Evolutionary conservation across 1,140 invertebrate genomes (phyloP), one percentile per base, ranked within the genome.

Genomic region (Megalonaias nervosa): DNA sequence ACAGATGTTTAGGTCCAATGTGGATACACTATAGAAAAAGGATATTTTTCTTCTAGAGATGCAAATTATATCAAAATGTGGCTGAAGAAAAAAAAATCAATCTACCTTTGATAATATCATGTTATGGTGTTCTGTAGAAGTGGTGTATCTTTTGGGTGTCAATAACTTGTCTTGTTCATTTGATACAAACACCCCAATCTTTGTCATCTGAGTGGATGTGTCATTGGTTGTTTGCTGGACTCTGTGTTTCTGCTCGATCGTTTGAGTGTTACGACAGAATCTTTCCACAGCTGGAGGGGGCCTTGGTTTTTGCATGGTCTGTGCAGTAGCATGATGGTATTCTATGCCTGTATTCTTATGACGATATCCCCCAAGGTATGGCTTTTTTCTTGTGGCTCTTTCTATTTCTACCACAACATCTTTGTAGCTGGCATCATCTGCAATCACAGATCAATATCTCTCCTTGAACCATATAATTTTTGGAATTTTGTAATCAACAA

Each of bases 131-230:
- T 92, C 87, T 70, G 91, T 90, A 55, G 90, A 89, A n/a, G 88
- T 89, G 15, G 84, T 86, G 71, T 92, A 92, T 76, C 86, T 84
- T 21, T 85, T 83, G 60, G 91, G 90, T 31, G 79, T 81, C 9
- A 91, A n/a, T 16, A 91, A 68, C 72, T 88, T 90, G 77, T 91
- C 90, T 16, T 84, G 67, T 55, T 85, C 80, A 65, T 87, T 89
- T 17, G 87, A 87, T 0, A 92, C 82, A 78, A 84, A 91, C 1
- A 90, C 85, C 1, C 90, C 90, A 59, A 91, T 87, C 59, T 87
- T 88, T 55, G 89, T 91, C 91, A 92, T 92, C 82, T 92, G 91
- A 19, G 91, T 92, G 57, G 85, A 85, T 26, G 85, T 90, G 64
- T 90, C 87, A 59, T 90, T 88, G 26, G 83, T 84, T 0, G 91